Evolutionary conservation across 1,140 invertebrate genomes (phyloP), one percentile per base, ranked within the genome.

Genomic region (Chrysopa pallens): DNA sequence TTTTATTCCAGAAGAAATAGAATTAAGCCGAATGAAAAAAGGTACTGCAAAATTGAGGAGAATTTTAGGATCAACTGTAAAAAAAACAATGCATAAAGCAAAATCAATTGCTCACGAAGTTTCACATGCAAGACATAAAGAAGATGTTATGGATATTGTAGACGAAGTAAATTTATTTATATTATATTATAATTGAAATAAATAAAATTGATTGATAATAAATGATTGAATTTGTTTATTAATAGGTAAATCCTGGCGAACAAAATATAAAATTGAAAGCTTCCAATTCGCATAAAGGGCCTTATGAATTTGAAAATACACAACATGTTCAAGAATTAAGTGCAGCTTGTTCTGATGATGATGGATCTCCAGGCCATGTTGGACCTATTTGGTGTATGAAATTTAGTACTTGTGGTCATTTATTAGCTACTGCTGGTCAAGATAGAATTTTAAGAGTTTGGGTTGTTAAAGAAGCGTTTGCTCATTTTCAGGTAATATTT

Each of bases 331-430:
- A 77, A 42, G 57, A 60, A 46, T 43, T 62, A 6, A 54, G 50
- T 38, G 52, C 52, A 35, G 52, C 28, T 36, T 9, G 29, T 40
- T 42, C 42, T 41, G 45, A 46, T 15, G 50, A 72, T 64, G 87
- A 91, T 57, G 63, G 91, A 39, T 76, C 73, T 50, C 78, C 80
- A 1, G 86, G 87, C 51, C 90, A 96, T 58, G 73, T 74, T 6
- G 88, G 89, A 28, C 87, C 94, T 4, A 84, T 98, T 50, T 98
- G 94, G 94, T 94, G 89, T 48, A 95, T 97, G 84, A 96, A 97
- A 66, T 98, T 98, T 60, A 95, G 91, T 38, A 80, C 78, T 17
- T 96, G 91, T 66, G 93, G 93, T 0, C 69, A 89, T 38, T 64
- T 98, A 35, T 60, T 98, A 43, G 92, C 93, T 6, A 95, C 92